These are phyloP conservation scores for Notarius quadriscutis DNA, from an alignment of 2,113 vertebrate genomes.

Conservation along the genomic window DNA sequence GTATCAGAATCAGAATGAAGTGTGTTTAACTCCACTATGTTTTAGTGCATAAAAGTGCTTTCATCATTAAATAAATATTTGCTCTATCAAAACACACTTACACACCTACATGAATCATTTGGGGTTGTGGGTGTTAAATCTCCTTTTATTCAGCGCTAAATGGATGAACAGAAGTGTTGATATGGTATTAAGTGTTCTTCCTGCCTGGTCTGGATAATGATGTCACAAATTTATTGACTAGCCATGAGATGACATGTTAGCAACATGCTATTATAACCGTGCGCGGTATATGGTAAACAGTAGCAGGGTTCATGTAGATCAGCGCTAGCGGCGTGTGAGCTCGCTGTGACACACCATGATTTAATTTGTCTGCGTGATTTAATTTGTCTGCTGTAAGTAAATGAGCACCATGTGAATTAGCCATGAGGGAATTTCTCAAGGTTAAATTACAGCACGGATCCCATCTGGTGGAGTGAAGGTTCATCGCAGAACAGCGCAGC, in stretches of 20 bases:
- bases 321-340: conserved; percentile 5
- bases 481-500: conserved; percentile 30
- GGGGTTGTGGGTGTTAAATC: not conserved
- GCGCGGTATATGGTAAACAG: not conserved
- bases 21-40: not conserved
- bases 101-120: not conserved
- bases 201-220: not conserved
- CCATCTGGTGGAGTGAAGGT: conserved; percentile 47
- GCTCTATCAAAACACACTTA: not conserved
- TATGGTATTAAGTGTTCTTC: not conserved
- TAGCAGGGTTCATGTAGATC: not conserved
- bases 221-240: not conserved
- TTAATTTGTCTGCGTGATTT: conserved; percentile 55
- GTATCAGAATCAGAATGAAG: not conserved
- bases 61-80: not conserved
- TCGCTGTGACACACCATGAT: conserved; percentile 38
- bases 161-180: not conserved
- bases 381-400: conserved; percentile 55
- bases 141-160: not conserved
- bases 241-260: not conserved
- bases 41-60: not conserved
- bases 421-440: conserved; percentile 52
- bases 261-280: not conserved
- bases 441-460: conserved; percentile 50
- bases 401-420: conserved; percentile 53